These are phyloP conservation scores for Cyaniris semiargus DNA, from an alignment of 2,888 invertebrate species.

Conservation along the genomic window DNA sequence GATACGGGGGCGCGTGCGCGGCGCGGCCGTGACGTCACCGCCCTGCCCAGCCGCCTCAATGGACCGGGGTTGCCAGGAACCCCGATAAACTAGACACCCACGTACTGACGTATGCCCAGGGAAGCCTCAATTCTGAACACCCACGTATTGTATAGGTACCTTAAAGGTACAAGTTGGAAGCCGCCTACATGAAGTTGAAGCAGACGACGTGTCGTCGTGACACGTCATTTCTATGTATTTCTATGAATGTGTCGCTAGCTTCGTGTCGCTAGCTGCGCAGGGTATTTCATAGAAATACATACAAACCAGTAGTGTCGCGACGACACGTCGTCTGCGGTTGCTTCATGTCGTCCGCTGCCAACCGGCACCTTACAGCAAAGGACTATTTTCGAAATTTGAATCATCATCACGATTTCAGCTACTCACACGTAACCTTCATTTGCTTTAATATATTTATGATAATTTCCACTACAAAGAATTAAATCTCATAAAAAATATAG, in stretches of 20 bases:
- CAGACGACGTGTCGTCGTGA: too few relatives aligned
- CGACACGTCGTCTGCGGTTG: too few relatives aligned
- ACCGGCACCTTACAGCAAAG: too few relatives aligned
- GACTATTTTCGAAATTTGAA: not conserved
- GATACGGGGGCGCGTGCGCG: constrained; percentile 76
- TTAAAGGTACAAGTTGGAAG: too few relatives aligned
- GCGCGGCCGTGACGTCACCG: constrained; percentile 66
- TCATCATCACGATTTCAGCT: not conserved
- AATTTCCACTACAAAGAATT: not conserved
- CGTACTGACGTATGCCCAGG: not conserved
- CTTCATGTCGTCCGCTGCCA: too few relatives aligned
- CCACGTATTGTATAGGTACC: not conserved
- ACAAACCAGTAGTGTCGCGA: too few relatives aligned
- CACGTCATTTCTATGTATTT: too few relatives aligned
- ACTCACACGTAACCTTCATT: not conserved
- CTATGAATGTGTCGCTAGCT: too few relatives aligned
- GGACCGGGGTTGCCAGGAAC: constrained; percentile 44
- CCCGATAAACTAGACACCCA: not conserved
- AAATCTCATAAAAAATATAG: not conserved
- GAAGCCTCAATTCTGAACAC: not conserved
- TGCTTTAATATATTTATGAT: not conserved
- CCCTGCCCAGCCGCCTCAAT: constrained; percentile 62
- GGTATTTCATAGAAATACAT: too few relatives aligned
- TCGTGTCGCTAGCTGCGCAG: too few relatives aligned
- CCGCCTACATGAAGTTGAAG: too few relatives aligned